Percentiles rank a stretch among this genome's conserved stretches.
Conservation (phyloP, 2,888 invertebrate species). For the Pachydiplax longipennis region DNA sequence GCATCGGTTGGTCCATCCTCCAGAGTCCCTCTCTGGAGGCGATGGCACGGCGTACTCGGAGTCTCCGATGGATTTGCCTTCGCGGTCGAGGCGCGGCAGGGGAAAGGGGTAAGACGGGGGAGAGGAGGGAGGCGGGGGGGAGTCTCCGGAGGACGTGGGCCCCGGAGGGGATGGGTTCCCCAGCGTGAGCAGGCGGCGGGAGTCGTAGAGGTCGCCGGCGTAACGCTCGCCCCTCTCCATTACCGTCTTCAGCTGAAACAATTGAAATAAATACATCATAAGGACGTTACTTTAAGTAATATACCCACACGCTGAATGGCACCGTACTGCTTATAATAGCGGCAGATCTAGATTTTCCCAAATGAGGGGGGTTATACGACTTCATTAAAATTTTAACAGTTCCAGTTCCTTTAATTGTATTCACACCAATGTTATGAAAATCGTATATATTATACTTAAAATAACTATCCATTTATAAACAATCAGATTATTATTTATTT, state of each 20-base stretch:
- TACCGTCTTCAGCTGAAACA: conserved; percentile 70
- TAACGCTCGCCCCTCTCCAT: conserved; percentile 74
- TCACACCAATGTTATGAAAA: too few species aligned
- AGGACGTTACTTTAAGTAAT: too few species aligned
- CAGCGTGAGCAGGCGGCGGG: not conserved
- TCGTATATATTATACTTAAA: too few species aligned
- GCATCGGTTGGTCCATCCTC: conserved; percentile 54
- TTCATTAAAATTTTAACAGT: too few species aligned
- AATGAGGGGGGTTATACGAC: too few species aligned
- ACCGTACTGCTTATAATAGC: too few species aligned
- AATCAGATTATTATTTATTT: too few species aligned
- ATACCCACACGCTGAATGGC: too few species aligned
- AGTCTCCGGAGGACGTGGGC: not conserved
- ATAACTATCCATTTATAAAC: too few species aligned
- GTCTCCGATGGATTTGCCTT: conserved; percentile 69
- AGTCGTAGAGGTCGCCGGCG: conserved; percentile 51
- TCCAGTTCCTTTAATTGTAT: too few species aligned
- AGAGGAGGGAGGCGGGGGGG: conserved; percentile 48
- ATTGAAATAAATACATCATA: too few species aligned
- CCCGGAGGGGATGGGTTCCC: not conserved
- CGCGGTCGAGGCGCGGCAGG: conserved; percentile 68
- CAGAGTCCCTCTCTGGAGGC: conserved; percentile 71
- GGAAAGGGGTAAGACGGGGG: conserved; percentile 61
- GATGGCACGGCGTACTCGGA: conserved; percentile 71
- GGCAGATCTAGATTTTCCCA: too few species aligned